Conservation (phyloP, 2,888 invertebrate species). For the Abrostola tripartita region DNA sequence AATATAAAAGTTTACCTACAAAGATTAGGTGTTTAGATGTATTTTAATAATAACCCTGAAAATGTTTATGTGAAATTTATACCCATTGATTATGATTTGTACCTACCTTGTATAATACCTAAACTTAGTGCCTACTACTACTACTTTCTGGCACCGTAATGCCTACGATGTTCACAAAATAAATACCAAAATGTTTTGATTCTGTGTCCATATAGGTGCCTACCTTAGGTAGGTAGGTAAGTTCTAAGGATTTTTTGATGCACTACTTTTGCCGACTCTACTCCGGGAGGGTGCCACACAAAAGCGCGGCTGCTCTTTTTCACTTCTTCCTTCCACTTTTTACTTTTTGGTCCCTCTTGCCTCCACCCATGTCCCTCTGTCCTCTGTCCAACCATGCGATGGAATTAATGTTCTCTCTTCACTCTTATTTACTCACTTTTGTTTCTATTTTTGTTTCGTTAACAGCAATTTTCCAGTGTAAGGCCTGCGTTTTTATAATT, state of each 20-base stretch:
- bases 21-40: constrained; percentile 2
- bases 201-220: not conserved
- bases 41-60: no score
- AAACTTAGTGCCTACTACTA: no score
- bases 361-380: constrained; percentile 52
- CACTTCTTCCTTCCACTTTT: constrained; percentile 76
- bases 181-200: no score
- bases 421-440: constrained; percentile 48
- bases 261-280: constrained; percentile 46
- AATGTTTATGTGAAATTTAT: no score
- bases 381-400: constrained; percentile 67
- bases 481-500: constrained; percentile 47
- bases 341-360: constrained; percentile 72
- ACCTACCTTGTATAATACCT: no score
- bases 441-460: constrained; percentile 50
- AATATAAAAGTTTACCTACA: constrained; percentile 19
- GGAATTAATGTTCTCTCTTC: constrained; percentile 64
- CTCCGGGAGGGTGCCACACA: constrained; percentile 73
- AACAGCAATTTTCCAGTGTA: constrained; percentile 44
- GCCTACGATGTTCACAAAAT: no score
- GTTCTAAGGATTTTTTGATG: not conserved
- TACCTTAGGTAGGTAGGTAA: not conserved
- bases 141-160: no score
- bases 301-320: constrained; percentile 82
- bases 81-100: no score